Evolutionary conservation across 2,888 invertebrate genomes (phyloP).

Genomic region (Crepidodera aurea): DNA sequence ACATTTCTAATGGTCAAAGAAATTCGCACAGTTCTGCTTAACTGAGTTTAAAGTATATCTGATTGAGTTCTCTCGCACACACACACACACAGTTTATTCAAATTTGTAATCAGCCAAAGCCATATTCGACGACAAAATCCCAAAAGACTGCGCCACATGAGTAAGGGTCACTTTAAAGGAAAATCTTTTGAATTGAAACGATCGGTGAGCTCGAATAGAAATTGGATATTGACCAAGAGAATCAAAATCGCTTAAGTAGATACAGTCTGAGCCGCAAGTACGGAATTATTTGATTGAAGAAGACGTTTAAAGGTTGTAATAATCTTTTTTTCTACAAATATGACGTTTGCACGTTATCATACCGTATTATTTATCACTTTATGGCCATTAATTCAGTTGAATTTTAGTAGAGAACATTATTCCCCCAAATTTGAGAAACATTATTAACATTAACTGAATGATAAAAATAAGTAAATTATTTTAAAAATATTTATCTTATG

Average conservation of each 20-base stretch:
- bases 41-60: slow-evolving; percentile 15
- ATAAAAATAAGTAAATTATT: too few relatives aligned
- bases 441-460: too few relatives aligned
- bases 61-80: not conserved
- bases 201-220: slow-evolving; percentile 47
- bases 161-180: slow-evolving; percentile 51
- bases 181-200: slow-evolving; percentile 48
- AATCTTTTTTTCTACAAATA: too few relatives aligned
- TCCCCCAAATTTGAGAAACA: too few relatives aligned
- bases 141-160: slow-evolving; percentile 25
- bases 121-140: slow-evolving; percentile 12
- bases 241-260: slow-evolving; percentile 48
- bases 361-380: too few relatives aligned
- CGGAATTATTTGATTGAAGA: too few relatives aligned
- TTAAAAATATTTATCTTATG: too few relatives aligned
- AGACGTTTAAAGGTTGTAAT: too few relatives aligned
- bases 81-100: slow-evolving; percentile 22
- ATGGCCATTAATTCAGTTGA: too few relatives aligned
- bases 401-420: too few relatives aligned
- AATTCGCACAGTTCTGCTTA: slow-evolving; percentile 20
- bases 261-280: not conserved
- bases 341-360: too few relatives aligned
- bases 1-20: too few relatives aligned
- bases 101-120: slow-evolving; percentile 28
- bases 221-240: slow-evolving; percentile 54